Evolutionary conservation across 2,113 vertebrate species (phyloP).

Genomic region (Leptosomus discolor): DNA sequence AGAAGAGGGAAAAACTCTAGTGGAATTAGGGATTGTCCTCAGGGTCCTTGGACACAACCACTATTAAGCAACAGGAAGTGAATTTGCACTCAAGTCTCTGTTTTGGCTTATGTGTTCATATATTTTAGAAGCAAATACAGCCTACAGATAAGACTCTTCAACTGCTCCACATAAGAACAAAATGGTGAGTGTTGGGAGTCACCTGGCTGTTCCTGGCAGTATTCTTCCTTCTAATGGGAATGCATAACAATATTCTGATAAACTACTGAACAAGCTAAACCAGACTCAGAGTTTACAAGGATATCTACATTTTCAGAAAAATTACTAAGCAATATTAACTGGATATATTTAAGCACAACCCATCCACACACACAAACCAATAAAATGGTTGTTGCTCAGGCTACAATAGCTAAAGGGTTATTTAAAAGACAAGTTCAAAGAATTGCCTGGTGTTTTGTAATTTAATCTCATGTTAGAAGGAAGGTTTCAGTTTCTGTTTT

Average conservation of each 20-base stretch:
- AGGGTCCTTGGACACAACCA: not conserved
- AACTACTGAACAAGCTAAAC: not conserved
- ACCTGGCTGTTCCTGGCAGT: not conserved
- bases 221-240: not conserved
- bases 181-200: not conserved
- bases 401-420: not conserved
- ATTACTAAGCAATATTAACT: not conserved
- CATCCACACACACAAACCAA: not conserved
- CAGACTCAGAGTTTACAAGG: not conserved
- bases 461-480: not conserved
- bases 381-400: not conserved
- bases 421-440: constrained; percentile 3
- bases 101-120: not conserved
- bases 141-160: not conserved
- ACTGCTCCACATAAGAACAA: not conserved
- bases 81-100: not conserved
- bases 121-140: not conserved
- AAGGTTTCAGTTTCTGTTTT: not conserved
- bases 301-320: not conserved
- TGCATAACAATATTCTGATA: not conserved
- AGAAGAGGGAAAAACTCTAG: not conserved
- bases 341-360: not conserved
- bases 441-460: not conserved
- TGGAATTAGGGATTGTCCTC: not conserved
- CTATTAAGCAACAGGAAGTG: not conserved